Evolutionary conservation across 2,113 vertebrate genomes (phyloP).

Genomic region (Elaphurus davidianus): DNA sequence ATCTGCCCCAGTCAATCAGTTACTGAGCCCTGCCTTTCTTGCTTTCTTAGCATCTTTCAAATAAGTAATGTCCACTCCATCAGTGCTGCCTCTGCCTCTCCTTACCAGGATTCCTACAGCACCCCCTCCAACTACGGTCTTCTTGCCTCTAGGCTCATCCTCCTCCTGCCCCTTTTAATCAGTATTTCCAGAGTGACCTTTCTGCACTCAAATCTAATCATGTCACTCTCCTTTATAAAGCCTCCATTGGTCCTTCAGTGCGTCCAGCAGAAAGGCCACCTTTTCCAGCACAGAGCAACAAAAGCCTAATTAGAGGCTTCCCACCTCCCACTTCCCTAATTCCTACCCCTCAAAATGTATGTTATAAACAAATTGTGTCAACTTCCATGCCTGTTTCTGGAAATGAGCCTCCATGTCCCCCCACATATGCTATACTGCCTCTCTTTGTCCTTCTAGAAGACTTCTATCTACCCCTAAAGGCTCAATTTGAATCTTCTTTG

Average conservation of each 20-base stretch:
- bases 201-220: neutral
- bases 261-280: neutral
- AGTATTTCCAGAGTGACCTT: neutral
- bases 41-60: neutral
- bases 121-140: neutral
- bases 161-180: neutral
- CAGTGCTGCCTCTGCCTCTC: neutral
- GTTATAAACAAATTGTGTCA: neutral
- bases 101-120: neutral
- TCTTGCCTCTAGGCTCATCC: neutral
- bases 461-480: neutral
- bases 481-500: neutral
- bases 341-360: neutral
- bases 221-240: neutral
- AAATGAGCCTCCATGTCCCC: neutral
- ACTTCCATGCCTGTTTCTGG: neutral
- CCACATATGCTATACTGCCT: neutral
- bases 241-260: neutral
- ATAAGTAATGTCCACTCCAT: neutral
- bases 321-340: neutral
- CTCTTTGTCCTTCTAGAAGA: neutral
- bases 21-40: neutral
- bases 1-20: neutral
- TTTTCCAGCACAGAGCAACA: neutral
- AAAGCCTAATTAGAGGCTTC: neutral